Conservation (phyloP, 1,140 invertebrate genomes). For the Zaprionus ornatus region DNA sequence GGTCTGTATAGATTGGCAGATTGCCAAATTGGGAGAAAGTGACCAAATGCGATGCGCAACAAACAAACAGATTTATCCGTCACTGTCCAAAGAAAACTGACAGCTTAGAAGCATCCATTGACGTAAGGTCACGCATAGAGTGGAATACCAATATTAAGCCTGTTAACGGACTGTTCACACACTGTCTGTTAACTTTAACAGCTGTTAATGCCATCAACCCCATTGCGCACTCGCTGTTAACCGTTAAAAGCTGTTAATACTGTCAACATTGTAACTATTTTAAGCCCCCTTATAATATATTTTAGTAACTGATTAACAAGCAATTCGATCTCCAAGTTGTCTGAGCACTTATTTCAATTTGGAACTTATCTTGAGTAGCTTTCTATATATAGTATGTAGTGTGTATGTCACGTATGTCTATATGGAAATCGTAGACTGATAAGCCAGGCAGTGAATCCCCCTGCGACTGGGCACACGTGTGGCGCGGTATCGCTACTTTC, state of each 20-base stretch:
- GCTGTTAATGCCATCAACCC: not conserved
- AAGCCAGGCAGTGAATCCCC: conserved; percentile 14
- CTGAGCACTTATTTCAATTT: not conserved
- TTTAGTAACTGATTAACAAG: not conserved
- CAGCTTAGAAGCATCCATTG: conserved; percentile 12
- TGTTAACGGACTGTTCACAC: not conserved
- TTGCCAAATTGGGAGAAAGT: conserved; percentile 47
- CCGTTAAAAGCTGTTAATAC: not conserved
- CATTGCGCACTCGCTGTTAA: not conserved
- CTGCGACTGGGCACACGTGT: not conserved
- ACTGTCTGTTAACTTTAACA: not conserved
- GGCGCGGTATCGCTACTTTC: not conserved
- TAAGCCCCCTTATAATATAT: not conserved
- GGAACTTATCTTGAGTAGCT: conserved; percentile 41
- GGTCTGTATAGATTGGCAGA: conserved; percentile 26
- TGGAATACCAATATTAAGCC: not conserved
- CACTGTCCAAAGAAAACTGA: conserved; percentile 1
- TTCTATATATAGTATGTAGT: not conserved
- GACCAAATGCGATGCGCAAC: conserved; percentile 22
- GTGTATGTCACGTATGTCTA: too few relatives aligned
- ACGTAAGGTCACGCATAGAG: conserved; percentile 1
- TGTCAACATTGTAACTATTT: not conserved
- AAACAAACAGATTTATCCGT: conserved; percentile 26
- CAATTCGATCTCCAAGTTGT: not conserved
- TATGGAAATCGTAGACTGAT: not conserved